Conservation (phyloP, 2,888 invertebrate genomes). For the Luperina testacea region DNA sequence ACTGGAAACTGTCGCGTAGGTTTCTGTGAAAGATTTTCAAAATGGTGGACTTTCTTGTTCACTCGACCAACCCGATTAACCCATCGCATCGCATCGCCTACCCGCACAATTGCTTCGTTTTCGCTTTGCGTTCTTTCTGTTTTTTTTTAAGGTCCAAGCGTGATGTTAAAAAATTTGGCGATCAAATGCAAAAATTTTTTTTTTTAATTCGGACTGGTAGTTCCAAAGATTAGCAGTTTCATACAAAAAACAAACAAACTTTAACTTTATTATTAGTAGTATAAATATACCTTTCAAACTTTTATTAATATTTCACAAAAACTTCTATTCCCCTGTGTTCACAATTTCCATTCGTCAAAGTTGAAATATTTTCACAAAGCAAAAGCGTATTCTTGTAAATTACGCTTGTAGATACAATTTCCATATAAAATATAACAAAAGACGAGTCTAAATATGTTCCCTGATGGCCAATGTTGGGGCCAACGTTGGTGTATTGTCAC, state of each 20-base stretch:
- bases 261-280: not conserved
- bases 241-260: not conserved
- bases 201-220: no score
- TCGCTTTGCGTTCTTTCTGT: no score
- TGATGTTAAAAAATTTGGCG: not conserved
- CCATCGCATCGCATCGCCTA: no score
- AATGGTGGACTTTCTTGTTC: not conserved
- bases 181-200: no score
- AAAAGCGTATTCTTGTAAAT: slow-evolving; percentile 50
- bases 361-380: slow-evolving; percentile 52
- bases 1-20: not conserved
- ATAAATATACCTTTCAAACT: slow-evolving; percentile 8
- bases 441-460: slow-evolving; percentile 36
- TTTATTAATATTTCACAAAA: slow-evolving; percentile 42
- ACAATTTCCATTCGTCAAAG: slow-evolving; percentile 55
- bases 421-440: slow-evolving; percentile 55
- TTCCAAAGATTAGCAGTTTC: no score
- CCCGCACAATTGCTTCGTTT: no score
- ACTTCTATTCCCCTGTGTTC: slow-evolving; percentile 29
- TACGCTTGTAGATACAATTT: slow-evolving; percentile 54
- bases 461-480: slow-evolving; percentile 28
- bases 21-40: not conserved
- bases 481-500: slow-evolving; percentile 30
- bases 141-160: not conserved
- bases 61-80: no score